Percentiles rank a stretch among this genome's conserved stretches.
phyloP scores from a whole-genome alignment of 30 jellyfish, hydroid and myxozoan genomes.

The Chironex yamaguchii region DNA sequence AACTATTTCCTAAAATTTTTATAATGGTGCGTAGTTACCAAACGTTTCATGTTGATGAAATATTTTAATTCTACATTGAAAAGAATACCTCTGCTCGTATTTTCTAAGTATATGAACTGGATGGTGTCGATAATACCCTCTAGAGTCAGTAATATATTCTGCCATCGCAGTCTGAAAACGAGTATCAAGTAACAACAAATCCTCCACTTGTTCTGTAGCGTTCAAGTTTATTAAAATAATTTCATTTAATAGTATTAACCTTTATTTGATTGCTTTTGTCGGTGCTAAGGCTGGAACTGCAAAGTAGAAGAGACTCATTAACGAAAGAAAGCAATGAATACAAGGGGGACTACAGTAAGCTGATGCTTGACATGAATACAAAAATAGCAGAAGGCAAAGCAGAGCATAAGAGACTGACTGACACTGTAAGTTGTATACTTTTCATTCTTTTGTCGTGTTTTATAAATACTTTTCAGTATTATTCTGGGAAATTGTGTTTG shows the following conservation, averaged over 20 bases:
- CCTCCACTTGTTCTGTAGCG: background rate
- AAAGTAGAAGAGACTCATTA: slow-evolving; percentile 71
- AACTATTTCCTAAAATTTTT: no score
- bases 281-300: slow-evolving; percentile 76
- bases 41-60: background rate
- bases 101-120: background rate
- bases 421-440: slow-evolving; percentile 22
- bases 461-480: no score
- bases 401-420: slow-evolving; percentile 68
- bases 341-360: slow-evolving; percentile 72
- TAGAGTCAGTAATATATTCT: background rate
- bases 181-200: no score
- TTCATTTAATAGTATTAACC: no score
- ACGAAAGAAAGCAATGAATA: slow-evolving; percentile 70
- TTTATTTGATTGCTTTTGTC: background rate
- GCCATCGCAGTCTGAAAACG: no score
- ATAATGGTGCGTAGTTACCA: no score
- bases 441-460: background rate
- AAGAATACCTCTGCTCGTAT: no score
- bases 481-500: no score
- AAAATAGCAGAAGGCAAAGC: slow-evolving; percentile 70
- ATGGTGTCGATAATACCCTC: background rate
- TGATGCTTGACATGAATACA: slow-evolving; percentile 63
- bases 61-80: background rate
- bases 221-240: background rate